phyloP scores from a whole-genome alignment of 2,888 invertebrate genomes.

The Scaptomyza caliginosa region DNA sequence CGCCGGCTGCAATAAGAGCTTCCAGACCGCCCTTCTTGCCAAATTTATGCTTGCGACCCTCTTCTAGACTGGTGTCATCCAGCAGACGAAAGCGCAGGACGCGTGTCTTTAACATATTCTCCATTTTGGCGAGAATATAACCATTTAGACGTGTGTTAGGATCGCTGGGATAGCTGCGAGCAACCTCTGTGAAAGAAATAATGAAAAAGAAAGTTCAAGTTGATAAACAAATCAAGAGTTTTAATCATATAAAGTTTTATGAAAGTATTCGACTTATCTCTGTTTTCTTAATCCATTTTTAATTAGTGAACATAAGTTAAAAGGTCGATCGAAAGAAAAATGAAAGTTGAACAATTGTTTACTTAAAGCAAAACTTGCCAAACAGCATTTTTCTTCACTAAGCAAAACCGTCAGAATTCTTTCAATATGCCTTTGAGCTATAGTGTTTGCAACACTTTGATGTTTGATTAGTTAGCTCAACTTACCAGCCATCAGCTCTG shows the following conservation, averaged over 20 bases:
- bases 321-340: neutral
- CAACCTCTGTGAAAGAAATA: conserved; percentile 85
- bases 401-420: neutral
- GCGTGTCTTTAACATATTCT: conserved; percentile 89
- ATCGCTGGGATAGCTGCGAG: conserved; percentile 90
- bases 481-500: conserved; percentile 88
- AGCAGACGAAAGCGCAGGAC: conserved; percentile 89
- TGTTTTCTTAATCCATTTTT: neutral
- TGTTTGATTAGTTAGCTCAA: neutral
- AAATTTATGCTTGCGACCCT: conserved; percentile 86
- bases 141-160: conserved; percentile 91
- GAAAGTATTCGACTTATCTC: neutral
- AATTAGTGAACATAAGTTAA: neutral
- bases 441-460: neutral
- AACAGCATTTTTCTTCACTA: neutral
- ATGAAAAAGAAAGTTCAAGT: neutral
- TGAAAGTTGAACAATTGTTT: neutral
- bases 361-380: neutral
- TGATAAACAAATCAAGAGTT: neutral
- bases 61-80: conserved; percentile 86
- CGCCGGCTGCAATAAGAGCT: conserved; percentile 86
- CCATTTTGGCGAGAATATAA: conserved; percentile 89
- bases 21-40: conserved; percentile 85
- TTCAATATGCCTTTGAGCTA: neutral
- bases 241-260: neutral